Percentiles rank a stretch among this genome's conserved stretches.
Conservation (phyloP, 2,113 vertebrate genomes). For the Otis tarda region DNA sequence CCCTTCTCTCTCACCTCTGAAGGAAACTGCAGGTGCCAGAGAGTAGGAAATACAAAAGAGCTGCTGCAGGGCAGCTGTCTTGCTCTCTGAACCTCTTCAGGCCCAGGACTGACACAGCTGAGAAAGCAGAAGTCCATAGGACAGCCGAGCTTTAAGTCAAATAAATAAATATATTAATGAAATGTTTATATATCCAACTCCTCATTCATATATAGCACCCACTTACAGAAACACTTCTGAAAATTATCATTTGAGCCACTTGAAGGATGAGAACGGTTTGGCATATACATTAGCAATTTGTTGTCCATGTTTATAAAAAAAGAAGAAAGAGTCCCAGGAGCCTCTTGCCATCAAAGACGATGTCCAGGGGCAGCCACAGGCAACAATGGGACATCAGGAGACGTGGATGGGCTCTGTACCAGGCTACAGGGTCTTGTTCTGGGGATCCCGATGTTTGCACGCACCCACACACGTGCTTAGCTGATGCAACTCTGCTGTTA, state of each 20-base stretch:
- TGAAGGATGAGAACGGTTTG: not conserved
- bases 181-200: not conserved
- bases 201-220: not conserved
- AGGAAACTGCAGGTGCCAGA: not conserved
- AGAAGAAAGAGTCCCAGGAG: not conserved
- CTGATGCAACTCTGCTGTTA: not conserved
- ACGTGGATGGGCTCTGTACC: not conserved
- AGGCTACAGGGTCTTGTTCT: not conserved
- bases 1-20: not conserved
- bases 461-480: not conserved
- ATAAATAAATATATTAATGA: not conserved
- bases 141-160: not conserved
- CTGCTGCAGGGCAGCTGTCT: not conserved
- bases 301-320: not conserved
- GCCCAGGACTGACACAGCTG: not conserved
- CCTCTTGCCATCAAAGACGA: not conserved
- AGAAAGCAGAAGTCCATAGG: not conserved
- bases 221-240: not conserved
- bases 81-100: not conserved
- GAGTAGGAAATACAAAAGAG: not conserved
- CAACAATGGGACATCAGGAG: not conserved
- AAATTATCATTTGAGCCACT: not conserved
- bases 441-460: not conserved
- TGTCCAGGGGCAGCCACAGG: not conserved
- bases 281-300: not conserved